These are phyloP conservation scores for Vireo griseus DNA, from an alignment of 2,797 vertebrate genomes.

Conservation along the genomic window DNA sequence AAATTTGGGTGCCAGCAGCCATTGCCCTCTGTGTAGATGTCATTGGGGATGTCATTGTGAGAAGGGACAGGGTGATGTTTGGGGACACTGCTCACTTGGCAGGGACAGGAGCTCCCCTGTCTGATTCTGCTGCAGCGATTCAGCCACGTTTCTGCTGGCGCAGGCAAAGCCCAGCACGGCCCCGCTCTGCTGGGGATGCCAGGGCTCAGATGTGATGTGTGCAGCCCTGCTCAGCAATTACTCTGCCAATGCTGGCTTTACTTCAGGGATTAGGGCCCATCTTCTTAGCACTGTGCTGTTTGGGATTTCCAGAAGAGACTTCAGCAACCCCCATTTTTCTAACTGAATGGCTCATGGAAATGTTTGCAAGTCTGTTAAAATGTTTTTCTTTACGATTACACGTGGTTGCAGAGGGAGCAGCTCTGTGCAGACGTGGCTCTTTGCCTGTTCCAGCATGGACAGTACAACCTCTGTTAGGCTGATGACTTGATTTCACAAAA, in stretches of 20 bases:
- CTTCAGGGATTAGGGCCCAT: background rate
- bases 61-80: background rate
- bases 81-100: background rate
- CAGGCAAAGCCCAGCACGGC: rapidly evolving
- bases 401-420: background rate
- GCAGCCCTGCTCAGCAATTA: background rate
- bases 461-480: background rate
- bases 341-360: background rate
- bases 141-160: rapidly evolving
- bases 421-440: background rate
- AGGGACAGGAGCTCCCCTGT: background rate
- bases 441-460: background rate
- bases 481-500: background rate
- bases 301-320: background rate
- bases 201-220: background rate
- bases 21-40: background rate
- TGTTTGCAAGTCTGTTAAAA: background rate
- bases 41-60: background rate
- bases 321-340: background rate
- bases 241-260: background rate
- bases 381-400: background rate
- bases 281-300: background rate
- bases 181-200: rapidly evolving
- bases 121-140: background rate
- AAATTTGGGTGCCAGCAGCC: background rate